Evolutionary conservation across 2,113 vertebrate genomes (phyloP).

Genomic region (Ifrita kowaldi): DNA sequence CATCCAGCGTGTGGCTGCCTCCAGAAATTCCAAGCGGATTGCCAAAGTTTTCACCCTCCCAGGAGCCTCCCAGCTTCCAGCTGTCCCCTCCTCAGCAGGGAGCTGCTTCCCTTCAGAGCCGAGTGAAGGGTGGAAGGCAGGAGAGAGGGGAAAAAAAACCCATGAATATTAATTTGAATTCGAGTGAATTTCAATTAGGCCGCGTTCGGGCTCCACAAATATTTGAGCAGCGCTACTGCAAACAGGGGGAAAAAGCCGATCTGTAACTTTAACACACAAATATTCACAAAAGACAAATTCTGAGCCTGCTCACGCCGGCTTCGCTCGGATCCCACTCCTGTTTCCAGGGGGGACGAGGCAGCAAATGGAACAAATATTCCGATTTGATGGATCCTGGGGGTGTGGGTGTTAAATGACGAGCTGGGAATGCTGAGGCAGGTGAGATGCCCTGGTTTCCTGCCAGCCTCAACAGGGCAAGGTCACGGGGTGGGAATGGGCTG

Average conservation of each 20-base stretch:
- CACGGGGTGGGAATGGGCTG: neutral
- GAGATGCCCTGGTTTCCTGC: rapidly evolving
- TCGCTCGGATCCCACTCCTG: neutral
- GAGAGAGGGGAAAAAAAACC: neutral
- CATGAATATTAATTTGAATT: slow-evolving; percentile 58
- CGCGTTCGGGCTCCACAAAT: slow-evolving; percentile 34
- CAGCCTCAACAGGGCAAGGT: neutral
- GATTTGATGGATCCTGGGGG: neutral
- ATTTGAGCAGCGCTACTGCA: slow-evolving; percentile 47
- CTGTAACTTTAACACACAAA: slow-evolving; percentile 45
- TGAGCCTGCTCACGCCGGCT: rapidly evolving
- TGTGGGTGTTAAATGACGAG: neutral
- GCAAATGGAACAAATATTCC: neutral
- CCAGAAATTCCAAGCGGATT: neutral
- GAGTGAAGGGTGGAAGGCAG: neutral
- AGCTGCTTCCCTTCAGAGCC: neutral
- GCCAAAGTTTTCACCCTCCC: slow-evolving; percentile 31
- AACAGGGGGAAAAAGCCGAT: slow-evolving; percentile 25
- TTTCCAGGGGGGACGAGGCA: neutral
- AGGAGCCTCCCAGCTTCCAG: slow-evolving; percentile 18
- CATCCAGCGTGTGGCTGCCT: neutral
- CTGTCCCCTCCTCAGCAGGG: slow-evolving; percentile 37
- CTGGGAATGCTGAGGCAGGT: neutral
- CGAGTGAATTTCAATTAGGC: slow-evolving; percentile 55
- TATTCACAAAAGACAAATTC: slow-evolving; percentile 28